These are phyloP conservation scores for Choloepus didactylus DNA, from an alignment of 2,797 vertebrate genomes.

Conservation along the genomic window DNA sequence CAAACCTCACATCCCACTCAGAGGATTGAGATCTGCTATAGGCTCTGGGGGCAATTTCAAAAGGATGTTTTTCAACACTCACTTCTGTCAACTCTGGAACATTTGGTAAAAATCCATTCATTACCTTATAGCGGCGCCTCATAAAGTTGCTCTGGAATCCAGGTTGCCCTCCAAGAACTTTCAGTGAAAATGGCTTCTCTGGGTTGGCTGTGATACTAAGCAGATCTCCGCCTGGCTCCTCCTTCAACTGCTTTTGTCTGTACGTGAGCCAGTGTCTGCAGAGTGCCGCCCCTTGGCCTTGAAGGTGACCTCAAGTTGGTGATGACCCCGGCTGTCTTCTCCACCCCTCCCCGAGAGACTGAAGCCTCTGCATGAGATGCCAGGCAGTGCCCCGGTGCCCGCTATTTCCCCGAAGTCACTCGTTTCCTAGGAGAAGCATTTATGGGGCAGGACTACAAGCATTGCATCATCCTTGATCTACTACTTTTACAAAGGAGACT, in stretches of 20 bases:
- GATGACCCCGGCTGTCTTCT: not conserved
- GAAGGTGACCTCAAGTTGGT: not conserved
- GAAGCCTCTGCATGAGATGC: not conserved
- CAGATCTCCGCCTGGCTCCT: slow-evolving; percentile 17
- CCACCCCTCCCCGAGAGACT: not conserved
- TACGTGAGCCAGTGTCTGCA: not conserved
- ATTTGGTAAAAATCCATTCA: slow-evolving; percentile 65
- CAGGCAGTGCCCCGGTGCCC: not conserved
- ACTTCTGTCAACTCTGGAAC: slow-evolving; percentile 62
- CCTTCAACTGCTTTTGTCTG: slow-evolving; percentile 1
- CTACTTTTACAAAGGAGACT: not conserved
- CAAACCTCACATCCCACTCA: not conserved
- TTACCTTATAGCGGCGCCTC: slow-evolving; percentile 66
- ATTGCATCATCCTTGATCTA: not conserved
- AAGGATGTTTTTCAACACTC: slow-evolving; percentile 45
- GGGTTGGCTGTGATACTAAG: not conserved
- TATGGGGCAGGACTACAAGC: not conserved
- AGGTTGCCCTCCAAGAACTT: slow-evolving; percentile 49
- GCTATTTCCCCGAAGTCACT: slow-evolving; percentile 4
- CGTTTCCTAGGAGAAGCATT: not conserved
- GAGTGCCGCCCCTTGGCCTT: not conserved
- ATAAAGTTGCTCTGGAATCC: slow-evolving; percentile 64
- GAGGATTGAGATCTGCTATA: not conserved
- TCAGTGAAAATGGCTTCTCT: slow-evolving; percentile 30
- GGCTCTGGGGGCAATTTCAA: not conserved